These are phyloP conservation scores for Sitta carolinensis DNA, from an alignment of 2,797 vertebrate genomes.

Conservation along the genomic window DNA sequence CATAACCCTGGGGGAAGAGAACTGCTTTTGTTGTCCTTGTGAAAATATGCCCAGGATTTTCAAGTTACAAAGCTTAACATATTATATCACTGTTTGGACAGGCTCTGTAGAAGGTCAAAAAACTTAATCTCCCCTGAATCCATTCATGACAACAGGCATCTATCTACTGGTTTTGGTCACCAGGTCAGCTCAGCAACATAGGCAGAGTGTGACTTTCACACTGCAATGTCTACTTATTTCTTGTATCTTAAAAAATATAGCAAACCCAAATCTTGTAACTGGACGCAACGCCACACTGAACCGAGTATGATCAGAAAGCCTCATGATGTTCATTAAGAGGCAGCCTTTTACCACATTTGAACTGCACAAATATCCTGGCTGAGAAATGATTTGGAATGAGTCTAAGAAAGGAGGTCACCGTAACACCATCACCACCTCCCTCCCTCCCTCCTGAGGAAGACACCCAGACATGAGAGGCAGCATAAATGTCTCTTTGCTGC, in stretches of 20 bases:
- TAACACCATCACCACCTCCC: neutral
- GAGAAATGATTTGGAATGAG: neutral
- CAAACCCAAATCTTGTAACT: neutral
- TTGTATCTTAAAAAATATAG: neutral
- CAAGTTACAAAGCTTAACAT: neutral
- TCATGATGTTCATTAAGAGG: neutral
- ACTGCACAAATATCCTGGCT: neutral
- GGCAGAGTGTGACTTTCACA: neutral
- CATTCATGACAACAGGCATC: neutral
- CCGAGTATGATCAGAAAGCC: neutral
- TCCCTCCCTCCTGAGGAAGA: neutral
- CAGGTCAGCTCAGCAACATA: neutral
- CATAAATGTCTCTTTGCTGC: neutral
- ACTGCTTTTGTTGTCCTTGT: constrained; percentile 7
- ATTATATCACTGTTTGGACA: constrained; percentile 12
- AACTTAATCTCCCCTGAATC: neutral
- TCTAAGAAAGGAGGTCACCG: neutral
- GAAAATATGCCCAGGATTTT: constrained; percentile 39
- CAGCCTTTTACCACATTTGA: neutral
- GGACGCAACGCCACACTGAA: neutral
- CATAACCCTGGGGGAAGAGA: neutral
- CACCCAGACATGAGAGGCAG: neutral
- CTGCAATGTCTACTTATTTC: neutral
- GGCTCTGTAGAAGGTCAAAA: constrained; percentile 3
- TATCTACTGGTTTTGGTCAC: neutral